Conservation (phyloP, 2,113 vertebrate species). For the Psammodynastes pulverulentus region DNA sequence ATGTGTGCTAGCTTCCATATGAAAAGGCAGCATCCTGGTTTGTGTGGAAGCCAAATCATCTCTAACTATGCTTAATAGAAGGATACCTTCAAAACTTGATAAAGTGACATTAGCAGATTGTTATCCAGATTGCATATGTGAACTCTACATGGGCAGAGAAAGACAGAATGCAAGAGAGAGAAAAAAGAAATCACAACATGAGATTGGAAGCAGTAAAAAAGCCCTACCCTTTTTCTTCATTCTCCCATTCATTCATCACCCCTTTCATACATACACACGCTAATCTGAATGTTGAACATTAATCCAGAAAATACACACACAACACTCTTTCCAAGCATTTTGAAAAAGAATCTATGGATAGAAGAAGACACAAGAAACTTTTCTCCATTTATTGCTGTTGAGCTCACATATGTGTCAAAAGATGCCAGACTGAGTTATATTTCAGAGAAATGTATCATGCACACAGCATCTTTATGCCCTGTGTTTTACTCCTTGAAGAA, state of each 20-base stretch:
- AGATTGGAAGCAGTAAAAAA: not conserved
- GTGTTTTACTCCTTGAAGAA: not conserved
- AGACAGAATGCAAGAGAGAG: not conserved
- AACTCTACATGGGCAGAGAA: not conserved
- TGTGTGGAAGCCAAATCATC: not conserved
- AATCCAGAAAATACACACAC: not conserved
- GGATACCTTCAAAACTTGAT: not conserved
- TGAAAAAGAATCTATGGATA: not conserved
- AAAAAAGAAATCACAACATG: not conserved
- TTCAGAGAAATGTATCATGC: not conserved
- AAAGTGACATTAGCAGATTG: not conserved
- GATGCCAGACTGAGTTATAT: not conserved
- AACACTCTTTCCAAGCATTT: not conserved
- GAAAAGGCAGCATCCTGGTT: not conserved
- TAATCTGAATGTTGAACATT: not conserved
- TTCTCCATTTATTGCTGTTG: not conserved
- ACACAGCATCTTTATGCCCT: not conserved
- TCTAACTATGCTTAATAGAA: not conserved
- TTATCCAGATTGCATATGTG: not conserved
- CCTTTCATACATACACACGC: not conserved
- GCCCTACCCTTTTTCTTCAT: not conserved
- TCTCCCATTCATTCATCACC: not conserved
- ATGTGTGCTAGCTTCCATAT: not conserved
- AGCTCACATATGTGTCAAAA: not conserved
- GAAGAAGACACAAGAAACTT: not conserved